These are phyloP conservation scores for Podarcis raffonei DNA, from an alignment of 2,113 vertebrate species.

Conservation along the genomic window DNA sequence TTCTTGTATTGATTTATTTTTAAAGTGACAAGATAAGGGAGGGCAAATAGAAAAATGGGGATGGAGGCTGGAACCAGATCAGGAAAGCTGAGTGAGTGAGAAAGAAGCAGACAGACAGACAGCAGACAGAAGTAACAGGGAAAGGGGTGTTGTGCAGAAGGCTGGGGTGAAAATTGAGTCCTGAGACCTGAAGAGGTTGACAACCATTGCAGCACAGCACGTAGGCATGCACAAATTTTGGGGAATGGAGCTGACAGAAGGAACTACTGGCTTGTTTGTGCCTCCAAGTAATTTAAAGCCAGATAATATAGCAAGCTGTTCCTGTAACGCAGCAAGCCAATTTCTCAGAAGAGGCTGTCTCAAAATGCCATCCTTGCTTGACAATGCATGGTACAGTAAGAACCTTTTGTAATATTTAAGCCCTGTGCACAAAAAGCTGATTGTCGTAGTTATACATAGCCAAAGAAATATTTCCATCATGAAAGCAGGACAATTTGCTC, in stretches of 20 bases:
- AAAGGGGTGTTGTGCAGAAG: neutral
- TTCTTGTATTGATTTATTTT: neutral
- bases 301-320: slow-evolving; percentile 33
- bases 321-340: neutral
- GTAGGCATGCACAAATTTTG: neutral
- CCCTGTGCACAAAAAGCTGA: slow-evolving; percentile 9
- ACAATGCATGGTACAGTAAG: slow-evolving; percentile 46
- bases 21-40: neutral
- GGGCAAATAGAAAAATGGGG: neutral
- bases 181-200: neutral
- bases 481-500: slow-evolving; percentile 11
- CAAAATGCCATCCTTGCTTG: slow-evolving; percentile 48
- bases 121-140: neutral
- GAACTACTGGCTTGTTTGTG: neutral
- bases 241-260: neutral
- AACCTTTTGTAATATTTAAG: slow-evolving; percentile 2
- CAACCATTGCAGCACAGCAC: rapidly evolving
- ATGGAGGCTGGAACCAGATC: neutral
- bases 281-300: neutral
- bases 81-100: no score
- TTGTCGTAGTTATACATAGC: slow-evolving; percentile 16
- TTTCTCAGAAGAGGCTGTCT: slow-evolving; percentile 50
- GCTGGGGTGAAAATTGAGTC: rapidly evolving
- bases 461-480: neutral
- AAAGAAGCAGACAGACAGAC: neutral